Percentiles rank a stretch among this genome's conserved stretches.
These are phyloP conservation scores for Catajapyx aquilonaris DNA, from an alignment of 1,140 invertebrate genomes.

Conservation along the genomic window DNA sequence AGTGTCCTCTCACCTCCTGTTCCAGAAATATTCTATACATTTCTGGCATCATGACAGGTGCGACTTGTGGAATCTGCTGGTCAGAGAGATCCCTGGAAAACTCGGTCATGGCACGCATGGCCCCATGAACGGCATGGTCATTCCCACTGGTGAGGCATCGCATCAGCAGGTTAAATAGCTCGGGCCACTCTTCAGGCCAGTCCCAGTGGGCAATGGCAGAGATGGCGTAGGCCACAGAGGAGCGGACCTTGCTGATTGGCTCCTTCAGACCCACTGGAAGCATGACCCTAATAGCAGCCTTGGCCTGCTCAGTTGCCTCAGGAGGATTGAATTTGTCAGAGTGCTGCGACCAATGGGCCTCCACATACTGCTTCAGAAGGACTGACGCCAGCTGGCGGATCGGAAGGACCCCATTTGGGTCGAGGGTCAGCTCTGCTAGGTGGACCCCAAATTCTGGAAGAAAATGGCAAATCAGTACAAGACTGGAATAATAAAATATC, in stretches of 20 bases:
- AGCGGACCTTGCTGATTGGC: slow-evolving; percentile 44
- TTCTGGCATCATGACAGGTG: slow-evolving; percentile 51
- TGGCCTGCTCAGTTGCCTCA: slow-evolving; percentile 33
- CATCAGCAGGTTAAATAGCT: slow-evolving; percentile 47
- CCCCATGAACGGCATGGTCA: slow-evolving; percentile 43
- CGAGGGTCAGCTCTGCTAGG: slow-evolving; percentile 46
- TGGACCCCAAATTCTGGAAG: slow-evolving; percentile 46
- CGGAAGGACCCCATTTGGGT: slow-evolving; percentile 35
- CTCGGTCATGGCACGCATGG: slow-evolving; percentile 55
- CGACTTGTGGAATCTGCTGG: slow-evolving; percentile 42
- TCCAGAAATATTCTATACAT: slow-evolving; percentile 49
- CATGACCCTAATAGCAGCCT: slow-evolving; percentile 40
- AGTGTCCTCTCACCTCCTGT: slow-evolving; percentile 27
- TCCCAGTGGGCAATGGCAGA: slow-evolving; percentile 55
- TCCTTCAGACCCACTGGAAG: slow-evolving; percentile 43
- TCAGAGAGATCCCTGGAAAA: slow-evolving; percentile 47
- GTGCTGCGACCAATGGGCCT: slow-evolving; percentile 40
- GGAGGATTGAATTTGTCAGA: slow-evolving; percentile 38
- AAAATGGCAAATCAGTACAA: slow-evolving; percentile 9
- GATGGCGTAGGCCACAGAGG: slow-evolving; percentile 49
- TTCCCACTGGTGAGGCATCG: slow-evolving; percentile 30
- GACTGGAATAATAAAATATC: too few species aligned
- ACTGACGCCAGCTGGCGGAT: slow-evolving; percentile 50
- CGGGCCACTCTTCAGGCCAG: slow-evolving; percentile 57
- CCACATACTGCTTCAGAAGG: slow-evolving; percentile 52